These are phyloP conservation scores for Ferdinandea cuprea DNA, from an alignment of 2,888 invertebrate genomes.

Conservation along the genomic window DNA sequence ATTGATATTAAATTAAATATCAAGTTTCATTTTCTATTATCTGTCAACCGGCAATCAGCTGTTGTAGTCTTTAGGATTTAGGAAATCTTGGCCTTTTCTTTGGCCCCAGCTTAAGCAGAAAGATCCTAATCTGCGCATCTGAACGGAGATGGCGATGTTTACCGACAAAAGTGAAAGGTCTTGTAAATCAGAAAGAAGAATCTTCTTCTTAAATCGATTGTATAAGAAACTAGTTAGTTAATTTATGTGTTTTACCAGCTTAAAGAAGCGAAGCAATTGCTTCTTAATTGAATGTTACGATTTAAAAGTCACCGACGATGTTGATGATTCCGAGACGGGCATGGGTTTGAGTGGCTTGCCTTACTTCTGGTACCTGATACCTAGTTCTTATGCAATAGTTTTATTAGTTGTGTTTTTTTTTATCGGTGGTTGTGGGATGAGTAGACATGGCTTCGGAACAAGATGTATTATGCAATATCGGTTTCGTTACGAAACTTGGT, in stretches of 20 bases:
- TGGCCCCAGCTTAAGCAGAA: neutral
- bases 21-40: constrained; percentile 41
- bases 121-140: neutral
- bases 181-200: constrained; percentile 36
- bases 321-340: neutral
- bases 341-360: too few relatives aligned
- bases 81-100: constrained; percentile 10
- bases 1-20: constrained; percentile 42
- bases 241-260: constrained; percentile 44
- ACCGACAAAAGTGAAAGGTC: constrained; percentile 57
- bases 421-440: constrained; percentile 17
- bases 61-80: neutral
- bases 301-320: constrained; percentile 29
- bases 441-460: neutral
- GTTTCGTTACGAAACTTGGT: constrained; percentile 28
- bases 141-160: neutral
- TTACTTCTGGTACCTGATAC: constrained; percentile 28
- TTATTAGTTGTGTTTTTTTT: neutral
- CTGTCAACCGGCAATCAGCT: constrained; percentile 27
- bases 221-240: constrained; percentile 68
- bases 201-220: constrained; percentile 54
- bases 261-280: constrained; percentile 34
- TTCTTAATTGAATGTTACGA: constrained; percentile 51
- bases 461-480: constrained; percentile 40
- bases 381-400: constrained; percentile 51